These are phyloP conservation scores for Zaprionus camerounensis DNA, from an alignment of 1,140 invertebrate species.

Conservation along the genomic window DNA sequence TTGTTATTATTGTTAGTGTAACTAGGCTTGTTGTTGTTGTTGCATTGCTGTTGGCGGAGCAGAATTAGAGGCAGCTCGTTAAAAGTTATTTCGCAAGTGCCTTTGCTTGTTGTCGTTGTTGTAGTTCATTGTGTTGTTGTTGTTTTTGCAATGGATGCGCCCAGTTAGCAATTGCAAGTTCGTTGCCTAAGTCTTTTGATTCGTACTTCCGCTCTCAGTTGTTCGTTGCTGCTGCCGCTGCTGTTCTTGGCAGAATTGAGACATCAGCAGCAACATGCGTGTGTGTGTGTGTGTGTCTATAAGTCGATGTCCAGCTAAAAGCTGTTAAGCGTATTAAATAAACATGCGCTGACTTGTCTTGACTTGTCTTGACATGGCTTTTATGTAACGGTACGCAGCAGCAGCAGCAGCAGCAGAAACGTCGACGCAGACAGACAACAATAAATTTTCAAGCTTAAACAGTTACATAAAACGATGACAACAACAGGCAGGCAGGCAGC, in stretches of 20 bases:
- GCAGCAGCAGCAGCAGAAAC: slow-evolving; percentile 29
- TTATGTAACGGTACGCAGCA: slow-evolving; percentile 74
- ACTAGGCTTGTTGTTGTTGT: slow-evolving; percentile 24
- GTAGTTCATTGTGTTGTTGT: not conserved
- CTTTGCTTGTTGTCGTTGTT: not conserved
- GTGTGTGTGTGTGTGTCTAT: slow-evolving; percentile 26
- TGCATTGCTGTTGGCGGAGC: slow-evolving; percentile 23
- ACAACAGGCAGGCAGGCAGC: slow-evolving; percentile 5
- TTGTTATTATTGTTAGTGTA: slow-evolving; percentile 15
- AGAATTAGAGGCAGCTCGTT: slow-evolving; percentile 49
- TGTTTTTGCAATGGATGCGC: slow-evolving; percentile 51
- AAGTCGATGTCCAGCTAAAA: slow-evolving; percentile 65
- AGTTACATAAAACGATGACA: slow-evolving; percentile 69
- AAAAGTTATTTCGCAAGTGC: slow-evolving; percentile 50
- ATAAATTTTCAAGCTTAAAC: slow-evolving; percentile 77
- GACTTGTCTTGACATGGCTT: slow-evolving; percentile 53
- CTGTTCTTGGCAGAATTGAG: slow-evolving; percentile 52
- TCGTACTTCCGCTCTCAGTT: slow-evolving; percentile 65
- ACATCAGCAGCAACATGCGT: slow-evolving; percentile 58
- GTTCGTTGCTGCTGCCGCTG: slow-evolving; percentile 32
- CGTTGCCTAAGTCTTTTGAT: slow-evolving; percentile 79
- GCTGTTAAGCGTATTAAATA: slow-evolving; percentile 81
- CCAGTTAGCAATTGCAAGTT: slow-evolving; percentile 53
- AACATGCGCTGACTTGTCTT: slow-evolving; percentile 60
- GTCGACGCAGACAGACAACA: slow-evolving; percentile 48